Evolutionary conservation across 2,888 invertebrate genomes (phyloP).

Genomic region (Aquatica leii): DNA sequence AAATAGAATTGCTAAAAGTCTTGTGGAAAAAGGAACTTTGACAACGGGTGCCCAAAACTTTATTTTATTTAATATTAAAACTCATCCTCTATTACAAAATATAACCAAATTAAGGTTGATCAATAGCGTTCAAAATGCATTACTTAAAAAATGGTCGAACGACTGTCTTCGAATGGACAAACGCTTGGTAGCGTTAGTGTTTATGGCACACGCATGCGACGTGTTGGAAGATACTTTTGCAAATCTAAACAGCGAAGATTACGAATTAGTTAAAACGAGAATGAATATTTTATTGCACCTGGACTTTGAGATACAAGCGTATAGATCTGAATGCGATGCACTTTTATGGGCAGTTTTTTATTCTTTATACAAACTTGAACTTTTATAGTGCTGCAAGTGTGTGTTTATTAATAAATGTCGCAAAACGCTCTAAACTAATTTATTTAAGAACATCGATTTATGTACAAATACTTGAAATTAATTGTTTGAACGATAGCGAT

Average conservation of each 20-base stretch:
- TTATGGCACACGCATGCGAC: constrained; percentile 97
- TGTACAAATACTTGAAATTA: too few species aligned
- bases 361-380: constrained; percentile 64
- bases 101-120: constrained; percentile 94
- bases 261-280: constrained; percentile 96
- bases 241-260: constrained; percentile 95
- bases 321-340: constrained; percentile 89
- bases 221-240: constrained; percentile 99
- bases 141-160: constrained; percentile 94
- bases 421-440: too few species aligned
- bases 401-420: too few species aligned
- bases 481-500: too few species aligned
- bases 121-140: constrained; percentile 98
- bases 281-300: constrained; percentile 94
- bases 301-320: constrained; percentile 95
- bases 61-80: constrained; percentile 99
- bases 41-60: constrained; percentile 99
- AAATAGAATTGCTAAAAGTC: constrained; percentile 97
- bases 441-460: too few species aligned
- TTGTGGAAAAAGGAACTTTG: constrained; percentile 98
- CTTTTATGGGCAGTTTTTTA: constrained; percentile 99
- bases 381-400: too few species aligned
- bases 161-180: constrained; percentile 98
- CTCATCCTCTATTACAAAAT: constrained; percentile 97
- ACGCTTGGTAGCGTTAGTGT: constrained; percentile 89